A percentile compares a stretch with the other conserved stretches of the same genome.
phyloP scores from a whole-genome alignment of 2,113 vertebrate genomes.

The Mellivora capensis region DNA sequence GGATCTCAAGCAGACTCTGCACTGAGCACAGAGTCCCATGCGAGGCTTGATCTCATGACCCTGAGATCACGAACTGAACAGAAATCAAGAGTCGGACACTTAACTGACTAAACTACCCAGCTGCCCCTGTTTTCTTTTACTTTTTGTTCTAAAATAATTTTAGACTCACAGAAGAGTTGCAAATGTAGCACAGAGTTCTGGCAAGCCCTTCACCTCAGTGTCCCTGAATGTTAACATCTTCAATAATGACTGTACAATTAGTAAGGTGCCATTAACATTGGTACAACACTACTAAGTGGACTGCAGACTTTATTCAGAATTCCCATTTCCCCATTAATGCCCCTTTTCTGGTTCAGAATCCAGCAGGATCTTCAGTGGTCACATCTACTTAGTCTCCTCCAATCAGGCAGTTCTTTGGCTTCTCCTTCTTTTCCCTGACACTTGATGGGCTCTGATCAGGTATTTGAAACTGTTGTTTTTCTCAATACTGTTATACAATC shows the following conservation, averaged over 20 bases:
- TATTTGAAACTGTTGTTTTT: conserved; percentile 1
- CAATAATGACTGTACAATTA: not conserved
- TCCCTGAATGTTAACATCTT: not conserved
- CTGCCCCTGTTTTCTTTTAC: not conserved
- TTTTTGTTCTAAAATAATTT: not conserved
- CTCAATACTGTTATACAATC: not conserved
- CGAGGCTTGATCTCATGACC: not conserved
- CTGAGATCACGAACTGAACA: not conserved
- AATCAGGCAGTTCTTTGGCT: not conserved
- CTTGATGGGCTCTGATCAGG: not conserved
- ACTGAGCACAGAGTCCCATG: not conserved
- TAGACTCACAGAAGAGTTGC: not conserved
- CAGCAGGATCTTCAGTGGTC: too few species aligned
- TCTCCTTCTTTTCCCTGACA: not conserved
- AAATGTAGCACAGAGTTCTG: not conserved
- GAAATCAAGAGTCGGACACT: not conserved
- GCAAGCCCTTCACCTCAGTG: not conserved
- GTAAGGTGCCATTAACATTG: not conserved
- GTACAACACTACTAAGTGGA: not conserved
- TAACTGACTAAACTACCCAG: not conserved
- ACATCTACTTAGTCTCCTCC: not conserved
- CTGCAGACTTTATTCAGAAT: not conserved
- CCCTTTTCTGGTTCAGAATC: not conserved
- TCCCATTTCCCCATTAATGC: not conserved
- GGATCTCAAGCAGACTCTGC: not conserved